Base-by-base conservation (phyloP, 1,140 invertebrate genomes). In the Chionoecetes opilio region DNA sequence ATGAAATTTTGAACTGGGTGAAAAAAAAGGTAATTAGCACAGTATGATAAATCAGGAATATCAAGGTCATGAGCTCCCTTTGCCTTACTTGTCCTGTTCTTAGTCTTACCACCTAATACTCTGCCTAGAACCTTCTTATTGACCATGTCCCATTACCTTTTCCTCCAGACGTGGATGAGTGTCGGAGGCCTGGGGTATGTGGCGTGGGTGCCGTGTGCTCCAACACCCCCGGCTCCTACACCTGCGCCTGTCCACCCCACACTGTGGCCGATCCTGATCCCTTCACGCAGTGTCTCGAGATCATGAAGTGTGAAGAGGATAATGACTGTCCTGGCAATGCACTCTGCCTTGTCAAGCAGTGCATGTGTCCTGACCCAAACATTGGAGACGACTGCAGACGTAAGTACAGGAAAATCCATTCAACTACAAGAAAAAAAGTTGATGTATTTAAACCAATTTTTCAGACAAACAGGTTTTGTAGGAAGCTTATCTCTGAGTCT, bases 371-470 rank as follows among this genome's bases (percentile, higher is more conserved):
- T 3, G 98, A 99, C 96, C 99, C 99, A 0, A 99, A 99, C 96
- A 97, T 99, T 96, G 99, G 99, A 96, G 98, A 99, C 96, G 98
- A 99, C 97, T 99, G 99, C 96, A 98, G 98, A 97, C 98, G 98
- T 99, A 98, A 98, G 98, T 98, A 88, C 1, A 53, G 0, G 11
- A 53, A 53, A 53, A 53, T 53, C 9, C 46, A 53, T 17, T 3
- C n/a, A n/a, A n/a, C n/a, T n/a, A n/a, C n/a, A n/a, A n/a, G n/a
- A n/a, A n/a, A n/a, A n/a, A n/a, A n/a, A n/a, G n/a, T n/a, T n/a
- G n/a, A n/a, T n/a, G n/a, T n/a, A n/a, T n/a, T n/a, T n/a, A n/a
- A n/a, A n/a, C n/a, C n/a, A n/a, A n/a, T 2, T 3, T 53, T 53
- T 17, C 21, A 53, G 46, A 53, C 21, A 14, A 11, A 53, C 21